These are phyloP conservation scores for Leucophora obtusa DNA, from an alignment of 2,888 invertebrate species.

Conservation along the genomic window DNA sequence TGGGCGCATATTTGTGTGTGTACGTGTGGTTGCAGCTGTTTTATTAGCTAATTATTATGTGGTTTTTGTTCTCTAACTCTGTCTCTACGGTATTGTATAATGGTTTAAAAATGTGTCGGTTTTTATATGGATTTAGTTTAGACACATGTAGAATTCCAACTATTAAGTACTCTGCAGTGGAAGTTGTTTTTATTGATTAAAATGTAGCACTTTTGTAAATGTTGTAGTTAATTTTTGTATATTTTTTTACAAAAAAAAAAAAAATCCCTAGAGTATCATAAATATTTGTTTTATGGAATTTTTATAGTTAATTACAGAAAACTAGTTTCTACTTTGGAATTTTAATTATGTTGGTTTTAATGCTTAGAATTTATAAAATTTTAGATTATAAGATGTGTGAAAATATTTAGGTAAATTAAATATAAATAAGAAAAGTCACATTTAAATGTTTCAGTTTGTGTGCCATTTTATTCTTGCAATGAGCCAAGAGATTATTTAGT, in stretches of 20 bases:
- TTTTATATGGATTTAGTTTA: neutral
- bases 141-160: neutral
- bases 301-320: neutral
- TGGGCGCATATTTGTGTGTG: neutral
- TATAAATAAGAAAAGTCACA: too few relatives aligned
- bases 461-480: too few relatives aligned
- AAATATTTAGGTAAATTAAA: too few relatives aligned
- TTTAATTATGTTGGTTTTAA: too few relatives aligned
- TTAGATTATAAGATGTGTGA: too few relatives aligned
- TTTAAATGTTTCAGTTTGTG: too few relatives aligned
- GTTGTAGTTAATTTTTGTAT: neutral
- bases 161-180: neutral
- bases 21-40: constrained; percentile 33
- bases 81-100: neutral
- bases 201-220: neutral
- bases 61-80: neutral
- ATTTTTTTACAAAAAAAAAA: neutral
- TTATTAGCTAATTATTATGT: constrained; percentile 30
- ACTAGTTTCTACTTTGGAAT: too few relatives aligned
- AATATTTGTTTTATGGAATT: neutral
- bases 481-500: too few relatives aligned
- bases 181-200: neutral
- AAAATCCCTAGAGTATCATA: neutral
- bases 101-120: neutral
- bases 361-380: too few relatives aligned